Percentiles rank a stretch among this genome's conserved stretches.
These are phyloP conservation scores for Corvus hawaiiensis DNA, from an alignment of 2,113 vertebrate genomes.

Conservation along the genomic window DNA sequence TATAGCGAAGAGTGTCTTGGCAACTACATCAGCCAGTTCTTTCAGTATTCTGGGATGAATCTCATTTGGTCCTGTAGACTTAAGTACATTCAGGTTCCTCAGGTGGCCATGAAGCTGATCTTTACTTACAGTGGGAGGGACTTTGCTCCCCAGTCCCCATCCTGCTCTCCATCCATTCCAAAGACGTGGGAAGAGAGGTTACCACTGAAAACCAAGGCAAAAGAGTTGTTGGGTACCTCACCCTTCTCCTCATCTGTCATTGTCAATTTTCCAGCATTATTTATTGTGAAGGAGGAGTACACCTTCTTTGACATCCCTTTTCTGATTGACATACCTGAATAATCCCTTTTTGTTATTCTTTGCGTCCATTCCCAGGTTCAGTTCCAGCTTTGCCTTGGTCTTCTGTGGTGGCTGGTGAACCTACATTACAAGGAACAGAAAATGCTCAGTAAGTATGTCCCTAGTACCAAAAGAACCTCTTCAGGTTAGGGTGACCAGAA, in stretches of 20 bases:
- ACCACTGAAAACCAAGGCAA: background rate
- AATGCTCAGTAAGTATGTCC: too few species aligned
- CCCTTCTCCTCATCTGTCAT: background rate
- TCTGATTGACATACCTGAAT: background rate
- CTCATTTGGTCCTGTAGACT: accelerated
- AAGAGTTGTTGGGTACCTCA: background rate
- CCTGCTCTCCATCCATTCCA: background rate
- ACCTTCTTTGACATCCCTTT: background rate
- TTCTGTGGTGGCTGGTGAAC: too few species aligned
- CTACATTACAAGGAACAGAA: too few species aligned
- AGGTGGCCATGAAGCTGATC: background rate
- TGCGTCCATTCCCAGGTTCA: background rate
- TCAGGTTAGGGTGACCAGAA: too few species aligned
- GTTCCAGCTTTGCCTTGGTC: background rate
- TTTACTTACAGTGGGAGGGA: background rate
- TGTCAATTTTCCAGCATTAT: background rate
- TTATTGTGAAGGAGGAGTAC: background rate
- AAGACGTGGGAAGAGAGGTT: background rate
- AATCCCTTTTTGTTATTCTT: background rate
- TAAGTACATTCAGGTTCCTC: background rate
- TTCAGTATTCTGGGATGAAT: background rate
- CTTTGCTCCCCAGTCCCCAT: background rate
- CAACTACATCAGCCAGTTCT: background rate
- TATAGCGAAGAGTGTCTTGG: background rate
- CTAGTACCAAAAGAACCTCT: too few species aligned